phyloP scores from a whole-genome alignment of 2,797 vertebrate genomes.

The Argyrosomus regius region DNA sequence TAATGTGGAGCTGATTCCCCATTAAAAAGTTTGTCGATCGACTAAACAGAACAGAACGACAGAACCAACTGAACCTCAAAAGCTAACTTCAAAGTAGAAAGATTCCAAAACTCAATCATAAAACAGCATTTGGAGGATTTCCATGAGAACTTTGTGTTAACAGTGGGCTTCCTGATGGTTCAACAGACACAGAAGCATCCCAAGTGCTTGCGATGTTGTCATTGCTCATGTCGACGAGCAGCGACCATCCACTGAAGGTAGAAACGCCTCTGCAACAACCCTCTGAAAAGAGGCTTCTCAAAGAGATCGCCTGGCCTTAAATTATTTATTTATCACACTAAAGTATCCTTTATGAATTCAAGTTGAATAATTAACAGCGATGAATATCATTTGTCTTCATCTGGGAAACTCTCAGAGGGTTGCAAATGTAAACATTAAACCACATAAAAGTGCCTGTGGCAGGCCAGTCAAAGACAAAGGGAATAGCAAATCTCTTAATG shows the following conservation, averaged over 20 bases:
- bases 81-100: slow-evolving; percentile 15
- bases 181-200: not conserved
- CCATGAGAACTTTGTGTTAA: not conserved
- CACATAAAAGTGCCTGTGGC: slow-evolving; percentile 51
- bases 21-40: not conserved
- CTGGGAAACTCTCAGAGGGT: slow-evolving; percentile 45
- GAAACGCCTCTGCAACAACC: not conserved
- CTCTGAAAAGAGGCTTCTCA: slow-evolving; percentile 29
- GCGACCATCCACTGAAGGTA: slow-evolving; percentile 5
- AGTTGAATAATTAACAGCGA: slow-evolving; percentile 65
- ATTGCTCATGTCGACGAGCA: slow-evolving; percentile 19
- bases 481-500: slow-evolving; percentile 44
- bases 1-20: slow-evolving; percentile 6
- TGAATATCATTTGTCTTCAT: slow-evolving; percentile 61
- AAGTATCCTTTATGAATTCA: slow-evolving; percentile 48
- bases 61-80: slow-evolving; percentile 27
- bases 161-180: not conserved
- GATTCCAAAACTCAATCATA: not conserved
- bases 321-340: slow-evolving; percentile 61
- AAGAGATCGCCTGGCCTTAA: slow-evolving; percentile 25
- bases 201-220: not conserved
- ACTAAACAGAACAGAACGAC: not conserved
- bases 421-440: slow-evolving; percentile 60
- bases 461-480: slow-evolving; percentile 51
- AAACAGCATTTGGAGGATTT: slow-evolving; percentile 14